Percentiles rank a stretch among this genome's conserved stretches.
Conservation (phyloP, 2,797 vertebrate genomes). For the Onychomys arenicola region DNA sequence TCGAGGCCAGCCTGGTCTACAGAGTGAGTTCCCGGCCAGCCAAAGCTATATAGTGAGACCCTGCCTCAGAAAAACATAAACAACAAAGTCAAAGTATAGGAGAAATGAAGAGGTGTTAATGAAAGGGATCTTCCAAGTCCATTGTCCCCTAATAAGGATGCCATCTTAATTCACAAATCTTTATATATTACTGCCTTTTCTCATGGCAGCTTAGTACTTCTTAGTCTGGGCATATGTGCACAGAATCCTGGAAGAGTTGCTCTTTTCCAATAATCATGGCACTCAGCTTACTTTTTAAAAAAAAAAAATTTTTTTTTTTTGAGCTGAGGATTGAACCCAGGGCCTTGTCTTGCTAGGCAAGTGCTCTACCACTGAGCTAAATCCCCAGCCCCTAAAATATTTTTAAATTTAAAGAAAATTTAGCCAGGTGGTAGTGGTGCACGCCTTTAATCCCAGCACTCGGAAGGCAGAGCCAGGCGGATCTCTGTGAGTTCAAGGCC, state of each 20-base stretch:
- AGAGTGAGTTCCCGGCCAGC: neutral
- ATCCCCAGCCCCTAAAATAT: no score
- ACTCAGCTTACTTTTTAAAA: neutral
- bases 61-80: neutral
- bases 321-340: no score
- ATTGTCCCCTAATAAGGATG: slow-evolving; percentile 10
- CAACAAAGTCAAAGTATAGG: neutral
- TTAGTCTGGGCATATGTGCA: neutral
- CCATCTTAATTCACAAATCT: neutral
- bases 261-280: slow-evolving; percentile 16
- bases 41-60: neutral
- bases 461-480: no score
- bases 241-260: slow-evolving; percentile 6
- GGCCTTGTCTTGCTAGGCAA: no score
- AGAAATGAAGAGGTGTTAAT: neutral
- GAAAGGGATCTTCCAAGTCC: neutral
- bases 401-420: neutral
- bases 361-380: no score
- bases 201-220: neutral
- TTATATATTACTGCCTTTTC: neutral
- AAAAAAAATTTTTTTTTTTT: no score
- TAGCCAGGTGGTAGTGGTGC: no score
- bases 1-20: neutral
- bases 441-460: no score
- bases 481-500: no score